Base-by-base conservation (phyloP, 2,888 invertebrate genomes). In the Hipparchia semele region DNA sequence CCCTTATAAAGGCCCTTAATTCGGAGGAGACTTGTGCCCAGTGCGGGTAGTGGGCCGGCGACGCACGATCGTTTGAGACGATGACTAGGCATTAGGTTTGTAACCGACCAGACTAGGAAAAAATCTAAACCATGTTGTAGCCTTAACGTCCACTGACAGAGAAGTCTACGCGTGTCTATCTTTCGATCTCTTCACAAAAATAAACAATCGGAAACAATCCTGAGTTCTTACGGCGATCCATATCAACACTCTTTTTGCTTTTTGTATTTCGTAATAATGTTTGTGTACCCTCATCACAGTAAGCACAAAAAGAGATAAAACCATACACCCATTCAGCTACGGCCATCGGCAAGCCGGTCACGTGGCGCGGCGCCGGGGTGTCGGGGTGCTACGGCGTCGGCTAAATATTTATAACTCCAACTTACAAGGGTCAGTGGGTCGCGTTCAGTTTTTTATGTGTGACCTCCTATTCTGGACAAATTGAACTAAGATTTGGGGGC, bases 331-430 rank as follows among this genome's bases (percentile, higher is more conserved):
- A 33, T 59, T 3, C 33, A 59, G 23, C 39, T 4, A 7, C 46
- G n/a, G 10, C 33, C 33, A 61, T 65, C 59, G 64, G 33, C 64
- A 73, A 46, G 68, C 70, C 12, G 70, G 64, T 75, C 75, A 73
- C 73, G 73, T 75, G 51, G 66, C 49, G 45, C 60, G 72, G 62
- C 70, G 23, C 23, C 23, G 23, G 23, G 23, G 23, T 23, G 23
- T 23, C 23, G 23, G 23, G 23, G 23, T 70, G 56, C 59, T 70
- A 64, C 59, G 58, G 53, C 58, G 53, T 70, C 49, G 39, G 53
- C 68, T 75, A 75, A 68, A 73, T 75, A 73, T 75, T 75, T 70
- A 73, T 73, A 75, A 70, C 71, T 69, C 49, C 45, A 68, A 65
- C 64, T 70, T 70, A 33, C 61, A 45, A 70, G 67, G 70, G 70